Evolutionary conservation across 1,140 invertebrate genomes (phyloP).

Genomic region (Delia radicum): DNA sequence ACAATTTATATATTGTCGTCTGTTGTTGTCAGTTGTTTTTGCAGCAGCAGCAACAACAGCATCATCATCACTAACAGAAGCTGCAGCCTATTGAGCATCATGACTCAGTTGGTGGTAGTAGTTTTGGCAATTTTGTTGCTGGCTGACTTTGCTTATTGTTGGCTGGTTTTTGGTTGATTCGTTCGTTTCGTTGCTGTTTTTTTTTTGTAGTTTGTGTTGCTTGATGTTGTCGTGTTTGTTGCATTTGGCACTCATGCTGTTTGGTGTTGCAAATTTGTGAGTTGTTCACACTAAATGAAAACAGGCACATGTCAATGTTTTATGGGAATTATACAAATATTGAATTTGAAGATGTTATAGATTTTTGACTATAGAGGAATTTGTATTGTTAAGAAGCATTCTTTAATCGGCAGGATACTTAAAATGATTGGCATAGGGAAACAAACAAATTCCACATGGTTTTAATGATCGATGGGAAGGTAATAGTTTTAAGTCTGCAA

Average conservation of each 20-base stretch:
- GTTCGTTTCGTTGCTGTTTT: background rate
- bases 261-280: conserved; percentile 18
- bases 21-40: too few species aligned
- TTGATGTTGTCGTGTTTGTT: conserved; percentile 15
- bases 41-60: background rate
- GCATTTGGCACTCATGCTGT: conserved; percentile 20
- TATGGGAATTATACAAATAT: background rate
- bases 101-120: conserved; percentile 5
- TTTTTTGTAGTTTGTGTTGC: background rate
- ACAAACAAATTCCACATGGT: too few species aligned
- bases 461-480: too few species aligned
- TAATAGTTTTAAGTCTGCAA: too few species aligned
- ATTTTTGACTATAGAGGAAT: too few species aligned
- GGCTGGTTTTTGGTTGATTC: background rate
- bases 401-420: too few species aligned
- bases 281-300: conserved; percentile 12
- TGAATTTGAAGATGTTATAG: conserved; percentile 11
- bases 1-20: conserved; percentile 1
- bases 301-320: conserved; percentile 19
- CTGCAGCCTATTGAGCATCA: background rate
- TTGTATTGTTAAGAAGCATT: too few species aligned
- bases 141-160: background rate
- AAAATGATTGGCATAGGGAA: too few species aligned
- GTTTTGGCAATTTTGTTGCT: too few species aligned
- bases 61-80: conserved; percentile 2